Evolutionary conservation across 2,797 vertebrate genomes (phyloP).

Genomic region (Clarias platycephalus): DNA sequence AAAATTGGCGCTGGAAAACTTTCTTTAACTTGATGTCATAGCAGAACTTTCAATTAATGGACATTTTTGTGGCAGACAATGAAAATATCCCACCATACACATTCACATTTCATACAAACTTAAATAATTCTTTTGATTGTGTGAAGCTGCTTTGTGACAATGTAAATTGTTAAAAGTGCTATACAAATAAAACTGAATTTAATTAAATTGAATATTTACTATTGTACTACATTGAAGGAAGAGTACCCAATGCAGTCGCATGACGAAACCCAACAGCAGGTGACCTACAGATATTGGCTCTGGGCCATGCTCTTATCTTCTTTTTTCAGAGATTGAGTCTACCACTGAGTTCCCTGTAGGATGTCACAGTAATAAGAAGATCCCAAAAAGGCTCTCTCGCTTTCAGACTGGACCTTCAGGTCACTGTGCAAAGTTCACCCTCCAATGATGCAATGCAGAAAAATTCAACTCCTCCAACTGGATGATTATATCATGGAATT

Average conservation of each 20-base stretch:
- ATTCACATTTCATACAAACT: no score
- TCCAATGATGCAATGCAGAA: background rate
- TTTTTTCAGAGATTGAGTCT: constrained; percentile 28
- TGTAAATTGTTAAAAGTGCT: no score
- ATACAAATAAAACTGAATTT: no score
- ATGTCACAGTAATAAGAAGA: constrained; percentile 27
- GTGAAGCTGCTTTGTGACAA: no score
- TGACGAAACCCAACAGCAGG: constrained; percentile 26
- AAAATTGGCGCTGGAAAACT: background rate
- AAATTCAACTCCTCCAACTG: background rate
- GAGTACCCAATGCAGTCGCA: background rate
- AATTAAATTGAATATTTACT: background rate
- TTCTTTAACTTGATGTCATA: background rate
- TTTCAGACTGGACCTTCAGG: constrained; percentile 18
- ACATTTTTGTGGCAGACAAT: background rate
- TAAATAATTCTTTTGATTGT: no score
- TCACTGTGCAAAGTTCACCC: background rate
- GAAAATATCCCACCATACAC: background rate
- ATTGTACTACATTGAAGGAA: constrained; percentile 6
- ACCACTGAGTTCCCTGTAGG: constrained; percentile 16
- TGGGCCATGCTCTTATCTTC: constrained; percentile 36
- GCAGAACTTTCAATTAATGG: background rate
- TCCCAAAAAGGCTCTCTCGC: constrained; percentile 29
- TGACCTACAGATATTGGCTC: constrained; percentile 27
- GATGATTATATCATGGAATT: constrained; percentile 18